Conservation (phyloP, 2,797 vertebrate genomes). For the Tympanoctomys barrerae region DNA sequence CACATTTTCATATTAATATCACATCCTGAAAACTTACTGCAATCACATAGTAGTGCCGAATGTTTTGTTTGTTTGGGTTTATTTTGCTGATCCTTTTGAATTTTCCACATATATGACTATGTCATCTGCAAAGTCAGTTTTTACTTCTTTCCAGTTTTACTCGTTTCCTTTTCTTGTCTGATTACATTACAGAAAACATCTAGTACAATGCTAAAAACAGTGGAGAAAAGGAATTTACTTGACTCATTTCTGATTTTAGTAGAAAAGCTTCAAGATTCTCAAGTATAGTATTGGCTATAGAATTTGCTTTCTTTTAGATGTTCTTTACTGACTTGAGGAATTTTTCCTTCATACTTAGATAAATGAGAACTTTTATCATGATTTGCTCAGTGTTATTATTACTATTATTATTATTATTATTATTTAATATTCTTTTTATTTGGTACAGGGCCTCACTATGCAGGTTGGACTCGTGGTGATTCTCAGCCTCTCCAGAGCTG, state of each 20-base stretch:
- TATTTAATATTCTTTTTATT: too few relatives aligned
- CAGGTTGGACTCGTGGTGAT: too few relatives aligned
- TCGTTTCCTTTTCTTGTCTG: neutral
- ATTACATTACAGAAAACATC: neutral
- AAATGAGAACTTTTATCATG: neutral
- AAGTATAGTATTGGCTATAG: neutral
- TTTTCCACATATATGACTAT: neutral
- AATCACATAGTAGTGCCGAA: neutral
- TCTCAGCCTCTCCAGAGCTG: too few relatives aligned
- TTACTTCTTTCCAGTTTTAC: neutral
- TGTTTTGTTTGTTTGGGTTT: neutral
- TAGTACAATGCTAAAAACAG: neutral
- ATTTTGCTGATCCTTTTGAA: neutral
- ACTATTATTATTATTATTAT: too few relatives aligned
- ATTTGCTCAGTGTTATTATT: neutral
- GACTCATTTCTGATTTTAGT: neutral
- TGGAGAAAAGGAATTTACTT: neutral
- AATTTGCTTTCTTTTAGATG: neutral
- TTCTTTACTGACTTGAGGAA: neutral
- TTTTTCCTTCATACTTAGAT: neutral
- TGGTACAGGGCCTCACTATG: too few relatives aligned
- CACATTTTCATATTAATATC: neutral
- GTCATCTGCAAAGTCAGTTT: neutral
- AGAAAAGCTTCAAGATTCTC: neutral
- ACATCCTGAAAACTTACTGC: neutral